Evolutionary conservation across 2,113 vertebrate genomes (phyloP).

Genomic region (Aramus guarauna): DNA sequence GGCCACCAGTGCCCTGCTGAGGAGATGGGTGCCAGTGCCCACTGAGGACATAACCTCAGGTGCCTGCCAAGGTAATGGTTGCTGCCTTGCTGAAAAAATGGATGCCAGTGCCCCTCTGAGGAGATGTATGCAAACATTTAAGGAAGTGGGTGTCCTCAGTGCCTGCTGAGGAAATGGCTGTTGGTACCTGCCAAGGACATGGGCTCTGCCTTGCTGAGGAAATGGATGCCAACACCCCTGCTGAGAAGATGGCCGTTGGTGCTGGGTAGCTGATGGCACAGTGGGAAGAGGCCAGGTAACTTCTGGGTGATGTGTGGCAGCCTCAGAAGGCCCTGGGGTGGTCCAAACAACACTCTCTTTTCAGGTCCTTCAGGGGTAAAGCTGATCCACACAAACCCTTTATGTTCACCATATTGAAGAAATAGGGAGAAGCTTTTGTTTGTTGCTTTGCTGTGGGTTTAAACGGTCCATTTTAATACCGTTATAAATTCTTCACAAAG

Average conservation of each 20-base stretch:
- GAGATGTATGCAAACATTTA: not conserved
- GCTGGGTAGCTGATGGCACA: not conserved
- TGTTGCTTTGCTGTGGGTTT: slow-evolving; percentile 9
- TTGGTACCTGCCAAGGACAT: not conserved
- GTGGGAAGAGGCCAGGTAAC: not conserved
- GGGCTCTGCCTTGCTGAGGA: rapidly evolving
- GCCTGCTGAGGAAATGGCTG: not conserved
- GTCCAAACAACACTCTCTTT: not conserved
- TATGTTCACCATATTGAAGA: not conserved
- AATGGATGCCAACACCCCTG: not conserved
- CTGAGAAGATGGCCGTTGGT: not conserved
- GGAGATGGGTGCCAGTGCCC: not conserved
- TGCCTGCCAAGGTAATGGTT: too few relatives aligned
- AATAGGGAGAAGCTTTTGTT: not conserved
- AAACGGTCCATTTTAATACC: not conserved
- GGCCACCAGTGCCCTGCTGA: not conserved
- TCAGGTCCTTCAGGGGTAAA: not conserved
- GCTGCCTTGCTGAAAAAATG: not conserved
- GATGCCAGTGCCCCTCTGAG: not conserved
- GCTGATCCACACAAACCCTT: not conserved
- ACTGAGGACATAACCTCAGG: not conserved
- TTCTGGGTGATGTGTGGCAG: not conserved
- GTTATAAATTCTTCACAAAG: slow-evolving; percentile 10
- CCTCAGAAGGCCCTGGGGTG: not conserved
- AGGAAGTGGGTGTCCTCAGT: not conserved